Evolutionary conservation across 2,888 invertebrate genomes (phyloP).

Genomic region (Drosophila lutescens): DNA sequence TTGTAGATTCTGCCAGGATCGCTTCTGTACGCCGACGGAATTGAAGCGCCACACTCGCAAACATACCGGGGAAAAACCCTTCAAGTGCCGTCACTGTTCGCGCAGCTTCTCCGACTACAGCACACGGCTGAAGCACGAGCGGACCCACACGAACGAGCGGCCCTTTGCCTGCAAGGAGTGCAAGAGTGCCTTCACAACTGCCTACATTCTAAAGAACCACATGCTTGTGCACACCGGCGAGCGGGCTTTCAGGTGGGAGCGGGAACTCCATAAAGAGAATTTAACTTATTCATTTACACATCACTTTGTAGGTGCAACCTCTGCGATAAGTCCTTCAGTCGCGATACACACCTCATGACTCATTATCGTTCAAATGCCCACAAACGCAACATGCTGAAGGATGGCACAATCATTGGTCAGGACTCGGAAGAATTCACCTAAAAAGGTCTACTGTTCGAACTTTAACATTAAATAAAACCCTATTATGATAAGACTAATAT

Average conservation of each 20-base stretch:
- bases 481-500: not conserved
- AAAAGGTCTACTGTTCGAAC: not conserved
- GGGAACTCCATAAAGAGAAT: not conserved
- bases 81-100: slow-evolving; percentile 82
- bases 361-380: slow-evolving; percentile 60
- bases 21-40: slow-evolving; percentile 29
- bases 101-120: slow-evolving; percentile 60
- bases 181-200: slow-evolving; percentile 81
- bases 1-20: slow-evolving; percentile 8
- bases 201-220: slow-evolving; percentile 82
- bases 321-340: slow-evolving; percentile 61
- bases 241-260: slow-evolving; percentile 53
- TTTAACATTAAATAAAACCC: not conserved
- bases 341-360: slow-evolving; percentile 56
- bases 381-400: slow-evolving; percentile 51
- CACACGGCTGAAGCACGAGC: slow-evolving; percentile 78
- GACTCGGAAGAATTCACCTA: not conserved
- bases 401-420: not conserved
- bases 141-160: slow-evolving; percentile 82
- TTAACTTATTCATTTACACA: not conserved
- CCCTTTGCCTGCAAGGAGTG: slow-evolving; percentile 82
- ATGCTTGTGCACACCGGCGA: slow-evolving; percentile 83
- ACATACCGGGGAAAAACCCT: slow-evolving; percentile 82
- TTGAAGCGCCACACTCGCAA: slow-evolving; percentile 69
- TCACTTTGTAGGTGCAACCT: slow-evolving; percentile 48